Base-by-base conservation (phyloP, 2,888 invertebrate species). In the Myathropa florea region DNA sequence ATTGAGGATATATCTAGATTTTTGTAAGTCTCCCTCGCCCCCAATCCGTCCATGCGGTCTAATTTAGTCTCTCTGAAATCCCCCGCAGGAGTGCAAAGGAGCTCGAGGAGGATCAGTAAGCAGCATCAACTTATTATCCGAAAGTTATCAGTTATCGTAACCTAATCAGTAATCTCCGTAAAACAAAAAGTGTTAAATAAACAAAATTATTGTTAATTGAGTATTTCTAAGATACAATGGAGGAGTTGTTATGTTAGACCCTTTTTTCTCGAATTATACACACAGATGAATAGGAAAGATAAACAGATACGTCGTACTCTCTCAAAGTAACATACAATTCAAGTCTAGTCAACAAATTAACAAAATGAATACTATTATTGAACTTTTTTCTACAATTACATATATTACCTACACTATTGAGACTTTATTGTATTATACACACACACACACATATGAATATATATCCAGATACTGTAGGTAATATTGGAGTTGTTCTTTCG, bases 1-100 rank as follows among this genome's bases (percentile, higher is more conserved):
- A 98, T 99, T 90, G 98, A 99, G 93, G 98, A 99, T 93, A 95
- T 98, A 89, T 98, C 98, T 59, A 94, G 97, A 94, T 97, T 97
- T 93, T 93, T 97, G 97, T 97, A 93, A 96, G 96, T 94, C 88
- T 2, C 23, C 28, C 24, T 26, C 12, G n/a, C 28, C 9, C 21
- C 6, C 12, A 12, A 12, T 59, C 28, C 3, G 4, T 46, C 53
- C 30, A 6, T 6, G n/a, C n/a, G n/a, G n/a, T 36, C 30, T n/a
- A 53, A 53, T 10, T 3, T 21, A 1, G 33, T 26, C 28, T 59
- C 24, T 67, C 9, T 60, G 6, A 9, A 21, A 12, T 14, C 10
- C 39, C 18, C 75, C 65, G 0, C 61, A 86, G 86, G 71, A 86
- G 86, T 59, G 78, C 83, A 75, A 86, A 83, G 63, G 86, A 86